A percentile compares a stretch with the other conserved stretches of the same genome.
phyloP scores from a whole-genome alignment of 1,140 invertebrate species.

The Euwallacea similis region DNA sequence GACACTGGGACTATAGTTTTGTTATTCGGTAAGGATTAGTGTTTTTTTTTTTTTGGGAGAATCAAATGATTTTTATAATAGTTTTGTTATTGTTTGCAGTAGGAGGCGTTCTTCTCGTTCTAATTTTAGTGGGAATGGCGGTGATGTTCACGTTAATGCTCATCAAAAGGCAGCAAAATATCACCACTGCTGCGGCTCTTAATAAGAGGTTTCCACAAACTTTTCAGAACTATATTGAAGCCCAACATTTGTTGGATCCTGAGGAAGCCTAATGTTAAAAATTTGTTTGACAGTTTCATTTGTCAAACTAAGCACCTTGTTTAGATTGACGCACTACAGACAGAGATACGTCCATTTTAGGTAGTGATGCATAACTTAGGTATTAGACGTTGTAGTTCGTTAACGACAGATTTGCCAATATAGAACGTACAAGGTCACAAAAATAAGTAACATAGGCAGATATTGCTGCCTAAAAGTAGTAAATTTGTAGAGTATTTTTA shows the following conservation, averaged over 20 bases:
- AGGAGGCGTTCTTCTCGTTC: slow-evolving; percentile 45
- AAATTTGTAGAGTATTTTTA: too few relatives aligned
- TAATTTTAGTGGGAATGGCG: slow-evolving; percentile 47
- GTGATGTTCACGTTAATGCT: slow-evolving; percentile 47
- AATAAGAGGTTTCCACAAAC: slow-evolving; percentile 53
- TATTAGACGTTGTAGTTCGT: not conserved
- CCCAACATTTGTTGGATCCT: slow-evolving; percentile 51
- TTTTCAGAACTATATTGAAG: slow-evolving; percentile 49
- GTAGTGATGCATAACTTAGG: not conserved
- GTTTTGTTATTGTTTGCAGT: slow-evolving; percentile 43
- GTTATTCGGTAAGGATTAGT: not conserved
- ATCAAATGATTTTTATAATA: not conserved
- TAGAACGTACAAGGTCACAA: too few relatives aligned
- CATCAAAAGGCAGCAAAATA: slow-evolving; percentile 50
- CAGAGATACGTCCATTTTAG: too few relatives aligned
- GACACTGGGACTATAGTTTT: not conserved
- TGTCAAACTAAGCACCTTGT: too few relatives aligned
- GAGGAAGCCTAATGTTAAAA: slow-evolving; percentile 44
- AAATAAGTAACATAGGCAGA: too few relatives aligned
- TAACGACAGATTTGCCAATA: too few relatives aligned
- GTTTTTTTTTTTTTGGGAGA: slow-evolving; percentile 9
- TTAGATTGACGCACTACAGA: too few relatives aligned
- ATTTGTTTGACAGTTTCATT: not conserved
- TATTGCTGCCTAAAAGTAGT: too few relatives aligned
- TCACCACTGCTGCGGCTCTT: slow-evolving; percentile 48